Evolutionary conservation across 2,797 vertebrate species (phyloP), one percentile per base, ranked within the genome.

Genomic region (Dendrocincla fuliginosa): DNA sequence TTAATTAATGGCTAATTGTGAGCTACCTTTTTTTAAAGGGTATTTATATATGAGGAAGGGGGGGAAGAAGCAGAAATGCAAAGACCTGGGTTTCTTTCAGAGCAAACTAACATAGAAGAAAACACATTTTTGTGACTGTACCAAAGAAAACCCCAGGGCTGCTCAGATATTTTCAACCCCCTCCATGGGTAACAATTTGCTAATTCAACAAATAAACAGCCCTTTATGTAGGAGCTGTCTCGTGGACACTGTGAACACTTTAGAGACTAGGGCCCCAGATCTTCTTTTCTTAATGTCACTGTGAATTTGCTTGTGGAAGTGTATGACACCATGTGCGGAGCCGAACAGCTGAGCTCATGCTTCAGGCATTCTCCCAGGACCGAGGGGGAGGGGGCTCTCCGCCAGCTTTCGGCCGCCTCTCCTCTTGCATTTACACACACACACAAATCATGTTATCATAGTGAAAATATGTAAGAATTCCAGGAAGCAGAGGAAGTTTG

Each of bases 271-370:
- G 91, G 94, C 92, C 93, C 91, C 91, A 89, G 95, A 94, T 95
- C 95, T 95, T 95, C 94, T 90, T 95, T 96, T 96, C 92, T 96
- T 92, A 69, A 95, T 97, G 97, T 97, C 96, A 96, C 94, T 97
- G 96, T 91, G 96, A 96, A 97, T 97, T 97, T 98, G 97, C 97
- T 97, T 95, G 97, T 97, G 97, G 96, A 97, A 97, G 97, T 96
- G 96, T 96, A 93, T 85, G 95, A 97, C 94, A 91, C 97, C 93
- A 91, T 80, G 94, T 92, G 16, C 41, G 39, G 94, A 96, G 93
- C 92, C 75, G 49, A 94, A 93, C 97, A 97, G 97, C 97, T 98
- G 97, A 98, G 90, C 96, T 96, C 95, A 97, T 96, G 96, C 95
- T 97, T 89, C 83, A 97, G 96, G 96, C 97, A 96, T 96, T 91